These are phyloP conservation scores for Choreutis nemorana DNA, from an alignment of 2,888 invertebrate genomes.

Conservation along the genomic window DNA sequence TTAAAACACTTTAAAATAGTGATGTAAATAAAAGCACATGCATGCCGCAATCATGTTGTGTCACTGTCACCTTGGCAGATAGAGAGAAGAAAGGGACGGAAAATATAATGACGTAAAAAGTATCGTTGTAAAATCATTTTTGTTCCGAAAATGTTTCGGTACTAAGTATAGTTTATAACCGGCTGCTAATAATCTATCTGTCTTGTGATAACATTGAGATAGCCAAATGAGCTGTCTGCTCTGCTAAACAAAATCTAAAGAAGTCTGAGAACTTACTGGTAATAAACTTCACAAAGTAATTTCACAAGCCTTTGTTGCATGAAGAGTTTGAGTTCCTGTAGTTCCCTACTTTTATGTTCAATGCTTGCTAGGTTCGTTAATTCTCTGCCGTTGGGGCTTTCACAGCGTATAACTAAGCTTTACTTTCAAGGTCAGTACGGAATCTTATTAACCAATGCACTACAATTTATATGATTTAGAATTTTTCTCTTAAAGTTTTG, in stretches of 20 bases:
- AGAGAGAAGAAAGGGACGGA: too few species aligned
- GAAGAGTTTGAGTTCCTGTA: not conserved
- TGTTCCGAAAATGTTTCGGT: too few species aligned
- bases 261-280: too few species aligned
- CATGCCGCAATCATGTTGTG: not conserved
- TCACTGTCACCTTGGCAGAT: not conserved
- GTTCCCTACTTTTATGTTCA: constrained; percentile 17
- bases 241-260: too few species aligned
- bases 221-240: constrained; percentile 1
- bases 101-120: too few species aligned
- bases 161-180: too few species aligned
- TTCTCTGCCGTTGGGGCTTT: constrained; percentile 66
- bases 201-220: constrained; percentile 14
- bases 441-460: too few species aligned
- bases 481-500: too few species aligned
- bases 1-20: constrained; percentile 7
- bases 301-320: constrained; percentile 1
- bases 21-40: constrained; percentile 20
- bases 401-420: constrained; percentile 68
- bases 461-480: constrained; percentile 1
- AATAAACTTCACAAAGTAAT: too few species aligned
- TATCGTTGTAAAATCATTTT: too few species aligned
- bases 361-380: constrained; percentile 68
- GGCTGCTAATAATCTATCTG: too few species aligned
- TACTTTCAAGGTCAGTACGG: constrained; percentile 72